phyloP scores from a whole-genome alignment of 2,113 vertebrate genomes.

The Oreochromis niloticus region DNA sequence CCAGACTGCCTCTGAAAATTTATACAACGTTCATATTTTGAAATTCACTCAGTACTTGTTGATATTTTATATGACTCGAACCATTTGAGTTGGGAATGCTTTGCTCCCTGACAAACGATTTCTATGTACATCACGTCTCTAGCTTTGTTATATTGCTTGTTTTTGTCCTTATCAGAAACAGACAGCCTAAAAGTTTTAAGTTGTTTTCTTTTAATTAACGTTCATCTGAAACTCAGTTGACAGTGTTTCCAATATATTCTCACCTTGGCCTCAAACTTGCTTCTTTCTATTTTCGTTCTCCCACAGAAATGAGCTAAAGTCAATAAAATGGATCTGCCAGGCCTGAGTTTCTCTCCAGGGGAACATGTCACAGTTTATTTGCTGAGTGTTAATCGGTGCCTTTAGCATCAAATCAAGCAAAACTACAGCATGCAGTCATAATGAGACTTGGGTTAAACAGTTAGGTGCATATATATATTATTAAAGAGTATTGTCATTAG shows the following conservation, averaged over 20 bases:
- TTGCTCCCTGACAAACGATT: accelerated
- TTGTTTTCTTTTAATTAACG: not conserved
- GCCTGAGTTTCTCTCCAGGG: not conserved
- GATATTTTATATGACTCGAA: not conserved
- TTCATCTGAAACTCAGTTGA: not conserved
- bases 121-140: not conserved
- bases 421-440: not conserved
- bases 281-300: not conserved
- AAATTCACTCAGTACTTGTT: not conserved
- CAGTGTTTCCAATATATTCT: not conserved
- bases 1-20: not conserved
- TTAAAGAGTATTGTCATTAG: not conserved
- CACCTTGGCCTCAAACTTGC: not conserved
- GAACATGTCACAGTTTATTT: not conserved
- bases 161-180: not conserved
- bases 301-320: not conserved
- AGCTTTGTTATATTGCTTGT: accelerated
- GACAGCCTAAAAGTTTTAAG: not conserved
- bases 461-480: not conserved
- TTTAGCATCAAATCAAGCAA: not conserved
- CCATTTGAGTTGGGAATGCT: not conserved
- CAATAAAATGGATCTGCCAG: not conserved
- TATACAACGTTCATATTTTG: not conserved
- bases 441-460: not conserved
- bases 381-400: not conserved